phyloP scores from a whole-genome alignment of 2,888 invertebrate genomes.

The Xylocampa areola region DNA sequence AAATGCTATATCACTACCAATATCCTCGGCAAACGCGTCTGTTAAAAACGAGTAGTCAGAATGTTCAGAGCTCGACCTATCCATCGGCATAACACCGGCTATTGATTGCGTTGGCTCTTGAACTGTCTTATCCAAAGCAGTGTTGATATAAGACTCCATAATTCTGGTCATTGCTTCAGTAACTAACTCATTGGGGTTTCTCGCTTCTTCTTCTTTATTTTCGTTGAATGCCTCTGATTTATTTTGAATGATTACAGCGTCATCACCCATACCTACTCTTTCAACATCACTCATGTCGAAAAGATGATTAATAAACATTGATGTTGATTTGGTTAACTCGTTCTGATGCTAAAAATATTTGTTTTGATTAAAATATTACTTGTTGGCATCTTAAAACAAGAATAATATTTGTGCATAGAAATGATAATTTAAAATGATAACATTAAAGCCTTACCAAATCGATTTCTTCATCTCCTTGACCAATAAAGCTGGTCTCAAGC shows the following conservation, averaged over 20 bases:
- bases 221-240: too few species aligned
- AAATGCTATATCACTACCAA: slow-evolving; percentile 66
- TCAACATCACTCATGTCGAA: slow-evolving; percentile 84
- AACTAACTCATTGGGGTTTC: slow-evolving; percentile 60
- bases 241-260: slow-evolving; percentile 57
- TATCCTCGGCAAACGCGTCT: slow-evolving; percentile 66
- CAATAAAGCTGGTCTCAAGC: slow-evolving; percentile 70
- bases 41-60: slow-evolving; percentile 74
- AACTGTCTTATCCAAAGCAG: slow-evolving; percentile 63
- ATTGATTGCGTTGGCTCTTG: slow-evolving; percentile 50
- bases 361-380: slow-evolving; percentile 1
- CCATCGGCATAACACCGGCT: slow-evolving; percentile 37
- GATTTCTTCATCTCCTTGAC: slow-evolving; percentile 82
- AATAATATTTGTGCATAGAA: neutral
- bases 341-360: slow-evolving; percentile 63
- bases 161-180: slow-evolving; percentile 70
- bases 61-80: slow-evolving; percentile 57
- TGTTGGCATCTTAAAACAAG: neutral
- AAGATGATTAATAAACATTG: slow-evolving; percentile 78
- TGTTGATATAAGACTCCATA: slow-evolving; percentile 71
- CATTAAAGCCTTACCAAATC: slow-evolving; percentile 67
- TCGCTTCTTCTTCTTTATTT: too few species aligned
- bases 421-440: too few species aligned
- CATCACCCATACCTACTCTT: slow-evolving; percentile 60
- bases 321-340: slow-evolving; percentile 74